Base-by-base conservation (phyloP, 2,113 vertebrate genomes). In the Hemiprocne comata region DNA sequence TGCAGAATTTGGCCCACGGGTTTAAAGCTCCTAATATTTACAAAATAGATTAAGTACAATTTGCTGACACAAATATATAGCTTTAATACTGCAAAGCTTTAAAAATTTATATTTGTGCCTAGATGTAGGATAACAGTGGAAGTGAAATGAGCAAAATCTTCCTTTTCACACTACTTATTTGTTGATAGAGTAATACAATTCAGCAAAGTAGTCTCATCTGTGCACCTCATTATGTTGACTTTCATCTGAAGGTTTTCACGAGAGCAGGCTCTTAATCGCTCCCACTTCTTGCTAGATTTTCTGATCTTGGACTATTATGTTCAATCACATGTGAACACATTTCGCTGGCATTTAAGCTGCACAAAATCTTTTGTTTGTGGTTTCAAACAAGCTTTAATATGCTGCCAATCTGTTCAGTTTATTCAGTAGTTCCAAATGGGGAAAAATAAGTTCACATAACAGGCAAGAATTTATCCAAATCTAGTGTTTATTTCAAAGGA, bases 21-120 rank as follows among this genome's bases (percentile, higher is more conserved):
- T 75, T 94, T 90, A 93, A 65, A 89, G n/a, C 25, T 90, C 25
- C 70, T 87, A 72, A 65, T 90, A 95, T 94, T 93, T 94, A 93
- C 90, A 75, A 89, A 95, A 90, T 73, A 89, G 76, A 89, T 86
- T 86, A 90, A 20, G 58, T 87, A 53, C 62, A 76, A 89, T 87
- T 94, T 94, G 40, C 57, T 92, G 88, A 92, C 92, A 94, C 44
- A 92, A 92, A 96, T 78, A 93, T 79, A 95, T 92, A 48, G 77
- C 38, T 94, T 96, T 95, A 95, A 95, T 97, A 95, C 92, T 79
- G 12, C 0, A 1, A 84, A 83, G 76, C 26, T 96, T 96, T 73
- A 94, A 96, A 96, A 96, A 89, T 89, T 92, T 92, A 92, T 96
- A 85, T 80, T 90, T 48, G 64, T 57, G 88, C 34, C 61, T 81